Percentiles rank a stretch among this genome's conserved stretches.
These are phyloP conservation scores for Semaprochilodus insignis DNA, from an alignment of 2,797 vertebrate species.

Conservation along the genomic window DNA sequence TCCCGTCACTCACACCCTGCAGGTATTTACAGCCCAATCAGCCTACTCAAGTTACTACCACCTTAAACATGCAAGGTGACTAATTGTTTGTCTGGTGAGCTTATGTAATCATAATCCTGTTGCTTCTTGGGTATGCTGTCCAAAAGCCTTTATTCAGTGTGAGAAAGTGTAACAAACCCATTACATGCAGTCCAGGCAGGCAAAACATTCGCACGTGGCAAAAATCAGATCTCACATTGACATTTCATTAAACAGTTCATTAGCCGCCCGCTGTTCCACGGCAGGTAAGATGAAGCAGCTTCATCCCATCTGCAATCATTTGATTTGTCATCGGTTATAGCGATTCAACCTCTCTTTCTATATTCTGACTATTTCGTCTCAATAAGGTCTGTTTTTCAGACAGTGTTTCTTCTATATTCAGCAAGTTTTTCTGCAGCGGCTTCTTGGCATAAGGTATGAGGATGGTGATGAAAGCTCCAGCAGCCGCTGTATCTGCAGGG, in stretches of 20 bases:
- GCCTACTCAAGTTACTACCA: too few relatives aligned
- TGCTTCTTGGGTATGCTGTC: background rate
- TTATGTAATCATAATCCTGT: background rate
- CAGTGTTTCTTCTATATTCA: background rate
- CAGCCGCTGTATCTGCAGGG: constrained; percentile 13
- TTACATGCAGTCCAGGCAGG: background rate
- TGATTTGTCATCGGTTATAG: background rate
- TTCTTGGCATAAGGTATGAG: background rate
- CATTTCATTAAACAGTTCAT: constrained; percentile 16
- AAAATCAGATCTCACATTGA: background rate
- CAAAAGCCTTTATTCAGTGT: background rate
- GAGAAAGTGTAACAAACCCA: background rate
- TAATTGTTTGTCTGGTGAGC: too few relatives aligned
- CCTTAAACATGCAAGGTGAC: too few relatives aligned
- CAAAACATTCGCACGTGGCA: background rate
- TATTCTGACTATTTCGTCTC: background rate
- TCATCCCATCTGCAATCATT: background rate
- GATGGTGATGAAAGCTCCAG: background rate
- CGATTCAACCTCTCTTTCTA: background rate
- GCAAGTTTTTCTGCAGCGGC: constrained; percentile 2
- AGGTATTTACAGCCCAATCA: too few relatives aligned
- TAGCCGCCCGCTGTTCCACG: background rate
- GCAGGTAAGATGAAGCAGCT: constrained; percentile 6
- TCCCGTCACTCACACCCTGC: too few relatives aligned
- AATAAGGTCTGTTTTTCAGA: background rate